Conservation (phyloP, 2,888 invertebrate genomes). For the Melieria picta region DNA sequence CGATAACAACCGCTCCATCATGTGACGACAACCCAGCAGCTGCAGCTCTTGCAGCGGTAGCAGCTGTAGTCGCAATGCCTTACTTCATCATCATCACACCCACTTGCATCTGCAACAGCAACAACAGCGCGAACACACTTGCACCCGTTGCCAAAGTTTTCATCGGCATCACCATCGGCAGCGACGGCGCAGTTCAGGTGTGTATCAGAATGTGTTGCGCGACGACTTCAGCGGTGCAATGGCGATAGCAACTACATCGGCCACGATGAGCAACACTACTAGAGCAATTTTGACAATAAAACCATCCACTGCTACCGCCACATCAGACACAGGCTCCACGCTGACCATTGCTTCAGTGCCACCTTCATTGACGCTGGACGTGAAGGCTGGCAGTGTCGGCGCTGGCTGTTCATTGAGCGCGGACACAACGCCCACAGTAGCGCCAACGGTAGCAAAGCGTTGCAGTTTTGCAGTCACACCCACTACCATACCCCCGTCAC, state of each 20-base stretch:
- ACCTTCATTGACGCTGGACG: constrained; percentile 48
- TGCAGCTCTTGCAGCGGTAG: constrained; percentile 66
- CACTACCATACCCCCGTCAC: constrained; percentile 53
- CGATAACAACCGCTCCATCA: constrained; percentile 63
- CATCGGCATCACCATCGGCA: constrained; percentile 64
- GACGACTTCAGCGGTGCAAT: constrained; percentile 47
- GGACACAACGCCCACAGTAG: constrained; percentile 46
- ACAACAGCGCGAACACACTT: constrained; percentile 51
- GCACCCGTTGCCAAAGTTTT: constrained; percentile 64
- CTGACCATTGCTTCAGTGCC: constrained; percentile 54
- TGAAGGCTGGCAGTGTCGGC: constrained; percentile 38
- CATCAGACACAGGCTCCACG: constrained; percentile 48
- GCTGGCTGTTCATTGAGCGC: constrained; percentile 47
- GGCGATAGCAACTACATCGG: constrained; percentile 46
- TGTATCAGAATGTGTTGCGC: constrained; percentile 47
- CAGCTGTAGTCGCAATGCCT: constrained; percentile 59
- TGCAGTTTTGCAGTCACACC: constrained; percentile 61
- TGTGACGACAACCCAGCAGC: constrained; percentile 67
- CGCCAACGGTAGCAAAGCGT: constrained; percentile 48
- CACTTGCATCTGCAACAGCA: constrained; percentile 52
- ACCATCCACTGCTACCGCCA: constrained; percentile 43
- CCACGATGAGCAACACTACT: constrained; percentile 8
- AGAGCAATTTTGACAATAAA: neutral
- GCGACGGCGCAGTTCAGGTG: constrained; percentile 58
- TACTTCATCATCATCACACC: constrained; percentile 48